Percentiles rank a stretch among this genome's conserved stretches.
Conservation (phyloP, 2,888 invertebrate genomes). For the Clitarchus hookeri region DNA sequence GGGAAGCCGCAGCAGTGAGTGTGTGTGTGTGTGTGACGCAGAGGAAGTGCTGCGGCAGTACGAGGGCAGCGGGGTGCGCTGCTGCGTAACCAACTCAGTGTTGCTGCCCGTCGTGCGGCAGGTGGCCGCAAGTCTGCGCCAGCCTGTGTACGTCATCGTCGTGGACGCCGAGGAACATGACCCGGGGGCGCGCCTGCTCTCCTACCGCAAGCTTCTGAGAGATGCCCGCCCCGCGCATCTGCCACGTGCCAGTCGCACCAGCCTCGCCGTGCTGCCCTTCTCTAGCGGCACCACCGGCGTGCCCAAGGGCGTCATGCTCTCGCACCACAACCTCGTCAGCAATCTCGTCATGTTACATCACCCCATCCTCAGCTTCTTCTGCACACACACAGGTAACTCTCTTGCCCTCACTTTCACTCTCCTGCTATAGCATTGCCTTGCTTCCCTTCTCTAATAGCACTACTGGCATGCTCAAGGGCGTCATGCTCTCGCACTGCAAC, state of each 20-base stretch:
- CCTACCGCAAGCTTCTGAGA: conserved; percentile 29
- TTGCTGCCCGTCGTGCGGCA: conserved; percentile 64
- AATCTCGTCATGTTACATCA: conserved; percentile 59
- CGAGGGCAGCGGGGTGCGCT: conserved; percentile 64
- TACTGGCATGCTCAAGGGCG: conserved; percentile 81
- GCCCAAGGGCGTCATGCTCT: conserved; percentile 79
- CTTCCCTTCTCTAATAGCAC: conserved; percentile 73
- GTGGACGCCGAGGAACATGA: conserved; percentile 64
- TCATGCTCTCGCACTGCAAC: conserved; percentile 70
- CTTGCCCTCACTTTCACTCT: too few species aligned
- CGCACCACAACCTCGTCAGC: conserved; percentile 68
- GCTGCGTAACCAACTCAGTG: conserved; percentile 66
- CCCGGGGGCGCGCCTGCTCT: conserved; percentile 24
- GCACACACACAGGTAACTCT: conserved; percentile 22
- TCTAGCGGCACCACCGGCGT: conserved; percentile 79
- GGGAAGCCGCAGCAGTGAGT: too few species aligned
- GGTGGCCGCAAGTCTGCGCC: conserved; percentile 60
- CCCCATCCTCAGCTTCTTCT: conserved; percentile 47
- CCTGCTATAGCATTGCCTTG: conserved; percentile 47
- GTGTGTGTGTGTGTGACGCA: conserved; percentile 49
- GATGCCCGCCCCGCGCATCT: conserved; percentile 39
- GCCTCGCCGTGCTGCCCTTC: conserved; percentile 58
- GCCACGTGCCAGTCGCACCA: conserved; percentile 35
- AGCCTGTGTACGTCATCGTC: conserved; percentile 66
- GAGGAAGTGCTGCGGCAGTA: conserved; percentile 69